Conservation (phyloP, 2,888 invertebrate species). For the Malthinus flaveolus region DNA sequence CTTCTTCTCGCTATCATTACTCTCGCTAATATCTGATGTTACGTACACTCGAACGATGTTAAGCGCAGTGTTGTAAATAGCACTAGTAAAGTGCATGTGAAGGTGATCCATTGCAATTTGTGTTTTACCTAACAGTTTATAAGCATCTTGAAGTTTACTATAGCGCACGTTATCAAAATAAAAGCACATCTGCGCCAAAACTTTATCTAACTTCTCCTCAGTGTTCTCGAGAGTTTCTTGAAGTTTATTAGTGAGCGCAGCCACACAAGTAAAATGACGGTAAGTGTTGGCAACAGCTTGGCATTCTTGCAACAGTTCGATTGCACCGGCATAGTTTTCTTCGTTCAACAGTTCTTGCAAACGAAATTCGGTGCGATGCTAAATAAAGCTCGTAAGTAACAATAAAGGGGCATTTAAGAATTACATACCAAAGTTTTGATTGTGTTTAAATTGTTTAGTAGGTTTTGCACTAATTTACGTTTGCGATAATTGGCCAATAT, state of each 20-base stretch:
- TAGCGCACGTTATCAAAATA: slow-evolving; percentile 81
- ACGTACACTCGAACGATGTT: slow-evolving; percentile 59
- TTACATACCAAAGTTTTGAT: slow-evolving; percentile 75
- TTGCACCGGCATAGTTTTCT: slow-evolving; percentile 88
- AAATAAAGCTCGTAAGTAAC: slow-evolving; percentile 24
- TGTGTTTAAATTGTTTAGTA: slow-evolving; percentile 77
- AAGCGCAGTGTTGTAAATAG: slow-evolving; percentile 80
- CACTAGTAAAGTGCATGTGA: slow-evolving; percentile 93
- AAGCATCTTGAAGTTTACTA: slow-evolving; percentile 83
- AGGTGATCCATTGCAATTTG: slow-evolving; percentile 87
- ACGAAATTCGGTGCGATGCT: slow-evolving; percentile 83
- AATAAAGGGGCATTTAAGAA: not conserved
- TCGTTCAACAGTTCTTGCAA: slow-evolving; percentile 79
- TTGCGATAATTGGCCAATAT: slow-evolving; percentile 91
- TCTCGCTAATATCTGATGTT: slow-evolving; percentile 48
- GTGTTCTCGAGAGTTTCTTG: slow-evolving; percentile 90
- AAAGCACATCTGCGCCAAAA: slow-evolving; percentile 74
- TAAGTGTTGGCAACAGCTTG: slow-evolving; percentile 83
- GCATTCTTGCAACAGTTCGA: slow-evolving; percentile 85
- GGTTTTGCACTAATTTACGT: slow-evolving; percentile 77
- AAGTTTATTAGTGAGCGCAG: slow-evolving; percentile 81
- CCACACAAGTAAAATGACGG: slow-evolving; percentile 89
- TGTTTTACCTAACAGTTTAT: slow-evolving; percentile 85
- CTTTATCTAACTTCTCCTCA: slow-evolving; percentile 87
- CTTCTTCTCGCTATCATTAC: slow-evolving; percentile 60